Evolutionary conservation across 2,797 vertebrate species (phyloP), one percentile per base, ranked within the genome.

Genomic region (Antrozous pallidus): DNA sequence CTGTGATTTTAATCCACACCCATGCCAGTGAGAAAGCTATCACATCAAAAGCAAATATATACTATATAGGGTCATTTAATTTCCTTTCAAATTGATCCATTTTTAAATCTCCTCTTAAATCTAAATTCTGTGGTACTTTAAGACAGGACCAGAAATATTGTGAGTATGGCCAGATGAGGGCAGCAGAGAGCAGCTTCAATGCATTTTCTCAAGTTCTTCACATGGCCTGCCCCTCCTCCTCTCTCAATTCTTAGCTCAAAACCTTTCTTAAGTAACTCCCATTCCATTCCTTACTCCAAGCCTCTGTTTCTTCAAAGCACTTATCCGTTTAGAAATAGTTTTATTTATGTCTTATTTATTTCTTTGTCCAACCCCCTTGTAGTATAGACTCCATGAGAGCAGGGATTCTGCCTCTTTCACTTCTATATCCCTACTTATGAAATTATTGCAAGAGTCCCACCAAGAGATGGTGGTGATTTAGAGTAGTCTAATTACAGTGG

Each of bases 31-130:
- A 65, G 40, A 26, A 78, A 78, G 26, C 40, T n/a, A 42, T 36
- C 28, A 82, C 56, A 67, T 56, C 24, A 56, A 45, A 78, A 47
- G 26, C 5, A 74, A 56, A 51, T 28, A 9, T 77, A n/a, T 83
- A 31, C 47, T 18, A 38, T 49, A 40, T 49, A 90, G 18, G 2
- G 42, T 83, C 75, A 38, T 28, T 74, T 38, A 47, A 51, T 8
- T 91, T 90, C 12, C 40, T 77, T 85, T 80, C 49, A 92, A 80
- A 79, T 69, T 73, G 40, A 83, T 90, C 33, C 20, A n/a, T 70
- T 89, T 80, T 90, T 26, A 26, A 78, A 49, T 84, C n/a, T 88
- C 40, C 51, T 47, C 71, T 86, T 90, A 71, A 71, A 58, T 90
- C 58, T 91, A 51, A n/a, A 65, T 74, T 91, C 63, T 81, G n/a